Percentiles rank a stretch among this genome's conserved stretches.
Evolutionary conservation across 2,888 invertebrate species (phyloP).

Genomic region (Parnassius mnemosyne): DNA sequence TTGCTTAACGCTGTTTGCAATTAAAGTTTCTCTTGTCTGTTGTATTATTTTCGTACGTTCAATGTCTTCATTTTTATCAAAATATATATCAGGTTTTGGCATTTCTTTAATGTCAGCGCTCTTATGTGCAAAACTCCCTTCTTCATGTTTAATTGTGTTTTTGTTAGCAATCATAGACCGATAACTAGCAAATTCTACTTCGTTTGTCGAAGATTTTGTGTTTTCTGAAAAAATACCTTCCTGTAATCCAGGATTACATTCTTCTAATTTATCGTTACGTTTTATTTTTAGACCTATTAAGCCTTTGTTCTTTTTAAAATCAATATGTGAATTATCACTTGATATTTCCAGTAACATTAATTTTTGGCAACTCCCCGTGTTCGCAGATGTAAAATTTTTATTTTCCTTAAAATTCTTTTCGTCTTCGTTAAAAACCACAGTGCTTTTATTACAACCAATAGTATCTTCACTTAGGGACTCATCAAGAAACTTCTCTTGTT

Average conservation of each 20-base stretch:
- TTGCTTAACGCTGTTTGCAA: not conserved
- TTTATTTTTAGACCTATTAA: conserved; percentile 47
- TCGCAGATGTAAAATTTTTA: too few relatives aligned
- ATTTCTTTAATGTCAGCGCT: not conserved
- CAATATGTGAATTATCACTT: conserved; percentile 34
- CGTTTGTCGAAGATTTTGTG: too few relatives aligned
- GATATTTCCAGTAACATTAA: not conserved
- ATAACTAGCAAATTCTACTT: too few relatives aligned
- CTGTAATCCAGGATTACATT: not conserved
- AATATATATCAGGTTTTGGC: not conserved
- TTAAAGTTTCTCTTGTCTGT: not conserved
- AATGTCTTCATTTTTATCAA: not conserved
- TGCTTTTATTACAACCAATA: not conserved
- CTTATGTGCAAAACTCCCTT: not conserved
- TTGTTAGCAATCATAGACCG: too few relatives aligned
- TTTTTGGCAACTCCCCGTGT: too few relatives aligned
- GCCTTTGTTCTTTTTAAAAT: conserved; percentile 49
- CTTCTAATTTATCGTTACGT: conserved; percentile 4
- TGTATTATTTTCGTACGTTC: conserved; percentile 12
- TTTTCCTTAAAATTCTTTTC: too few relatives aligned
- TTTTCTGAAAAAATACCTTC: not conserved
- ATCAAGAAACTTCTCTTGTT: too few relatives aligned
- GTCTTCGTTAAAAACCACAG: too few relatives aligned
- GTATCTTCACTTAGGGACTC: not conserved
- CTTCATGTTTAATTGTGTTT: too few relatives aligned